Conservation (phyloP, 2,113 vertebrate genomes). For the Phalacrocorax pelagicus region DNA sequence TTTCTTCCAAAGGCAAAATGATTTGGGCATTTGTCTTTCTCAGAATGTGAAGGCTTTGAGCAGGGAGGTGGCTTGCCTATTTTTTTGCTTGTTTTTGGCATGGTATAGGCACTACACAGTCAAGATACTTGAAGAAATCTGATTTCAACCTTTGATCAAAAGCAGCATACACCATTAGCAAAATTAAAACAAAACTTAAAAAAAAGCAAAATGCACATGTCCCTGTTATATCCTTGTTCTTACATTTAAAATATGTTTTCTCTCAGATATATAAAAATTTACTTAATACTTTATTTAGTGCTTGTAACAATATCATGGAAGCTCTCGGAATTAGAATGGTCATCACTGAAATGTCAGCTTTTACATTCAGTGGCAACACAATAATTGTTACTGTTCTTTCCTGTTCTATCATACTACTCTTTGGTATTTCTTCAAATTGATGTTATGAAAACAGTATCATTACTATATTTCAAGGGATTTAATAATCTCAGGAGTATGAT, state of each 20-base stretch:
- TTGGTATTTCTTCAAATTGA: neutral
- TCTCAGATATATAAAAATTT: neutral
- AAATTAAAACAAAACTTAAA: neutral
- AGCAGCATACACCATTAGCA: neutral
- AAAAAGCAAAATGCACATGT: neutral
- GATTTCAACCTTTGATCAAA: neutral
- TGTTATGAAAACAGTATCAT: neutral
- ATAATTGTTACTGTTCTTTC: neutral
- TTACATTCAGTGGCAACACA: neutral
- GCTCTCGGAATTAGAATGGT: neutral
- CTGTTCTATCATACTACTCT: neutral
- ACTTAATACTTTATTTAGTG: neutral
- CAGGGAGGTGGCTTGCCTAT: accelerated
- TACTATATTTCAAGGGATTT: neutral
- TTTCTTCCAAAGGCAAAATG: neutral
- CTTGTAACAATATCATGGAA: neutral
- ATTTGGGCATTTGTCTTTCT: neutral
- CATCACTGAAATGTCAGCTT: neutral
- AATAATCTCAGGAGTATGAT: neutral
- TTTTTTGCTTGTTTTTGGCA: neutral
- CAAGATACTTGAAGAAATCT: neutral
- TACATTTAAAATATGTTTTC: neutral
- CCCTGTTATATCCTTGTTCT: neutral
- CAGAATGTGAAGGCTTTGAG: neutral
- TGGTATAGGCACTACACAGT: neutral